A percentile compares a stretch with the other conserved stretches of the same genome.
These are phyloP conservation scores for Glareola pratincola DNA, from an alignment of 2,113 vertebrate genomes.

Conservation along the genomic window DNA sequence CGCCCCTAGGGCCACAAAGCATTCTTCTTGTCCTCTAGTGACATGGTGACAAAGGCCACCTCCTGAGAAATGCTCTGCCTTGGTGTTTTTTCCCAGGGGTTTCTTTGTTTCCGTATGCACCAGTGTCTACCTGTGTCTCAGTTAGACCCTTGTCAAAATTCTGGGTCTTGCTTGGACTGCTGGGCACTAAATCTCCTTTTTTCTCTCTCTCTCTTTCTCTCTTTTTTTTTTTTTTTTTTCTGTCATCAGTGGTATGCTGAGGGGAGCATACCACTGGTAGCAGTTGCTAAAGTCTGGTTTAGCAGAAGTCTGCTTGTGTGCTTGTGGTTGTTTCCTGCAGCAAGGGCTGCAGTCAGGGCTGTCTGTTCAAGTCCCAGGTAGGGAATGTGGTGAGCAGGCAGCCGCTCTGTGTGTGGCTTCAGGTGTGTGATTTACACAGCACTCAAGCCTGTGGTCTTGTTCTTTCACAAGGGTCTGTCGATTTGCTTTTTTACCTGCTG, in stretches of 20 bases:
- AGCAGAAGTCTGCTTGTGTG: neutral
- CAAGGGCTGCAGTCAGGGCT: neutral
- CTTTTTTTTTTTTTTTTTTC: too few relatives aligned
- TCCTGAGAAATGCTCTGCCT: neutral
- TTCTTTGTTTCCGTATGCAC: neutral
- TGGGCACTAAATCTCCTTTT: neutral
- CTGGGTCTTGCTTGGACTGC: neutral
- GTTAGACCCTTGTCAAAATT: neutral
- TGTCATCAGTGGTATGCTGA: neutral
- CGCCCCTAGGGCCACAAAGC: neutral
- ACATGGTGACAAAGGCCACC: neutral
- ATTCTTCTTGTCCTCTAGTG: neutral
- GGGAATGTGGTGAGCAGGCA: neutral
- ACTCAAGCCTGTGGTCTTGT: neutral
- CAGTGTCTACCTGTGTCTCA: neutral
- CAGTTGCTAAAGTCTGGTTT: neutral
- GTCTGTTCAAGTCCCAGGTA: neutral
- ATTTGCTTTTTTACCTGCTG: neutral
- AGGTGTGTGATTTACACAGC: neutral
- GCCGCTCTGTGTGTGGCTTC: neutral
- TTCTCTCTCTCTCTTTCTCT: too few relatives aligned
- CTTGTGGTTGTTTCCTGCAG: neutral
- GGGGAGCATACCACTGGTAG: neutral
- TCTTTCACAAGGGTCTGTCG: neutral
- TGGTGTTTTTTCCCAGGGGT: neutral